phyloP scores from a whole-genome alignment of 2,888 invertebrate species.

The Nowickia ferox region DNA sequence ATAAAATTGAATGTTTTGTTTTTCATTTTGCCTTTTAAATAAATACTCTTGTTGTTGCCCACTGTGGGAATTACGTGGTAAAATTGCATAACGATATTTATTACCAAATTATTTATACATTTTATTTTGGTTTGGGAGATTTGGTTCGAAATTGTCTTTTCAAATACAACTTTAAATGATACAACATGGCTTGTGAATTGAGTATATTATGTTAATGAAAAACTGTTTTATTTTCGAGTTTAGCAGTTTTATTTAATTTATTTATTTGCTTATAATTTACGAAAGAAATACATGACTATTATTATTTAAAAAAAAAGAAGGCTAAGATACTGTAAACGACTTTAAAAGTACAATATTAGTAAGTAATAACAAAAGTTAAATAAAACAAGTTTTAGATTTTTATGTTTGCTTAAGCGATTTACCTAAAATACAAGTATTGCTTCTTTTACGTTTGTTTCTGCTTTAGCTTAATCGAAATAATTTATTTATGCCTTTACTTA shows the following conservation, averaged over 20 bases:
- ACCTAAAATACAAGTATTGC: slow-evolving; percentile 26
- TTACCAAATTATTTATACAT: no score
- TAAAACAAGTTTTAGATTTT: slow-evolving; percentile 26
- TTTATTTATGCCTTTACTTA: slow-evolving; percentile 37
- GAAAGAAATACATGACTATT: slow-evolving; percentile 9
- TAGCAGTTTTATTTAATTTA: background rate
- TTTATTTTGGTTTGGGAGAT: no score
- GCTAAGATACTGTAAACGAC: slow-evolving; percentile 68
- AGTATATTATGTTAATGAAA: background rate
- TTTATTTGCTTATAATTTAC: slow-evolving; percentile 29
- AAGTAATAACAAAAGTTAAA: slow-evolving; percentile 8
- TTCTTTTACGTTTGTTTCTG: slow-evolving; percentile 14
- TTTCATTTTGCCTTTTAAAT: no score
- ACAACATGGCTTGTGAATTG: no score
- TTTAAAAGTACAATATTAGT: slow-evolving; percentile 67
- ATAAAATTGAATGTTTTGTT: no score
- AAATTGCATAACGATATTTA: no score
- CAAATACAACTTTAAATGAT: background rate
- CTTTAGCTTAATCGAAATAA: slow-evolving; percentile 34
- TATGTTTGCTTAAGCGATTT: slow-evolving; percentile 31
- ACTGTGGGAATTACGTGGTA: no score
- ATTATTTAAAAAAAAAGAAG: slow-evolving; percentile 32
- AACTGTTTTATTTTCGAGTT: slow-evolving; percentile 21
- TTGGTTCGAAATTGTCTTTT: no score
- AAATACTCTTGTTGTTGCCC: no score